A percentile compares a stretch with the other conserved stretches of the same genome.
Evolutionary conservation across 2,797 vertebrate genomes (phyloP).

Genomic region (Sebastes taczanowskii): DNA sequence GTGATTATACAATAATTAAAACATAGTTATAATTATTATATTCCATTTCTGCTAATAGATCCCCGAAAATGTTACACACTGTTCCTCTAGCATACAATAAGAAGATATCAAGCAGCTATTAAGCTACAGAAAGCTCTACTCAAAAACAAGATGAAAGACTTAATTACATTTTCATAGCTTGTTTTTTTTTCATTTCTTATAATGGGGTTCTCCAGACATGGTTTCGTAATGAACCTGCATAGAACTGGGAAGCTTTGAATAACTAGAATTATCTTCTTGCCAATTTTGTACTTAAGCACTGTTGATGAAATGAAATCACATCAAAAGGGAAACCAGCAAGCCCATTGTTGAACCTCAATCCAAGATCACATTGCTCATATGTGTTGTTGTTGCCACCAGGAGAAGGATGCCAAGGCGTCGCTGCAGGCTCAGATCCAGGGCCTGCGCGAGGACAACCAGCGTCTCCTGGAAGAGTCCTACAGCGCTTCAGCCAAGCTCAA

Average conservation of each 20-base stretch:
- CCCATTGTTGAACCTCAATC: not conserved
- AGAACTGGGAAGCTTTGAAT: not conserved
- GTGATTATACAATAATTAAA: too few relatives aligned
- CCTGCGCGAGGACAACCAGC: slow-evolving; percentile 87
- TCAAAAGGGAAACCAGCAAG: not conserved
- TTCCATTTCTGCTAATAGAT: too few relatives aligned
- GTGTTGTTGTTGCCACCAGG: slow-evolving; percentile 76
- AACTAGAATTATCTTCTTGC: not conserved
- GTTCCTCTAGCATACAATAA: not conserved
- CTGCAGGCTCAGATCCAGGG: slow-evolving; percentile 86
- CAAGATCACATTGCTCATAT: not conserved
- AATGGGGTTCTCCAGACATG: not conserved
- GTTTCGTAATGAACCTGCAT: not conserved
- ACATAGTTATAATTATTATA: too few relatives aligned
- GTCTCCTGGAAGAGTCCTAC: slow-evolving; percentile 95
- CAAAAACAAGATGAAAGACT: not conserved
- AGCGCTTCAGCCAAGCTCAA: slow-evolving; percentile 95
- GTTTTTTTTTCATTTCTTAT: not conserved
- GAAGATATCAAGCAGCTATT: not conserved
- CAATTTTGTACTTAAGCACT: not conserved
- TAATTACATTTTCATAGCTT: not conserved
- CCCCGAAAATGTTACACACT: too few relatives aligned
- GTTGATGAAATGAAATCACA: not conserved
- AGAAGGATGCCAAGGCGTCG: slow-evolving; percentile 92
- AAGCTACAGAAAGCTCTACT: not conserved